Base-by-base conservation (phyloP, 2,113 vertebrate genomes). In the Clinocottus analis region DNA sequence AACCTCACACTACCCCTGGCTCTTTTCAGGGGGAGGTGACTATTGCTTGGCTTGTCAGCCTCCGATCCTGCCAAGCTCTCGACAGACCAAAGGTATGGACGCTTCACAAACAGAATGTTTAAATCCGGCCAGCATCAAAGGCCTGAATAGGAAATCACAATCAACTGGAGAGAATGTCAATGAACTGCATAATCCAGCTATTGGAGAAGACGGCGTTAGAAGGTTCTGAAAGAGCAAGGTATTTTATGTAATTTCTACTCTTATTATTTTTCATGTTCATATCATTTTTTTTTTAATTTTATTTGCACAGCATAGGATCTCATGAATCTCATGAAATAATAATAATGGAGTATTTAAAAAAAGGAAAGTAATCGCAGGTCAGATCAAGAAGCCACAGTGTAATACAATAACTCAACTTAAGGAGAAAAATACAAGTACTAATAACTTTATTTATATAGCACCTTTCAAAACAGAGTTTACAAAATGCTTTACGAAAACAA, bases 41-140 rank as follows among this genome's bases (percentile, higher is more conserved):
- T 84, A 85, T 84, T 62, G 81, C 88, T 84, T 92, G 91, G 92
- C 90, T 91, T 79, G 91, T 91, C 90, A 92, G 88, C 84, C 82
- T 87, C 68, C 82, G 19, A 85, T 77, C 86, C 90, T 93, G 91
- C 90, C 93, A 92, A 91, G 89, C 87, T 86, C 86, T 85, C 65
- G 84, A 92, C 89, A 92, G 90, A 93, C 93, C 93, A 94, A 93
- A 94, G 93, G 91, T 92, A 92, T 94, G 91, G 92, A 93, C 88
- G 83, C 23, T 90, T 82, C 87, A 93, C 93, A 94, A 94, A 93
- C 92, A 94, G 91, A 94, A 94, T 94, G 90, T 91, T 93, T 90
- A 92, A 94, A 90, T 89, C 91, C 86, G 84, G 89, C 87, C 84
- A 1, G 83, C 87, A 94, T 94, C 93, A 94, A 94, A 94, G 90